Evolutionary conservation across 1,140 invertebrate species (phyloP), one percentile per base, ranked within the genome.

Genomic region (Caenorhabditis latens): DNA sequence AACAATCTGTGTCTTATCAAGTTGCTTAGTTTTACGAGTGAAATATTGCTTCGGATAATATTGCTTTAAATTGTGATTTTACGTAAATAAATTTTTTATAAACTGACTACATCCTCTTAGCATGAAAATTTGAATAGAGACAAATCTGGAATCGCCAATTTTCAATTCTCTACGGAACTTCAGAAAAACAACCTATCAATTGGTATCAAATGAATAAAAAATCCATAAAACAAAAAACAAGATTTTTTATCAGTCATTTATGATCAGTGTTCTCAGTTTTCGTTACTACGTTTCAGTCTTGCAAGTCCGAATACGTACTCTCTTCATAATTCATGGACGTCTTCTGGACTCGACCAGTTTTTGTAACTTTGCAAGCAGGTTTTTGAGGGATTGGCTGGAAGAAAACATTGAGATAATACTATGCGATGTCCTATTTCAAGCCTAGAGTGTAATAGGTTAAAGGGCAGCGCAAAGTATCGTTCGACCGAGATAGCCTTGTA

Each of bases 331-430:
- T 79, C 71, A 79, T 79, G 3, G 71, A 79, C 5, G 71, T 79
- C n/a, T n/a, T 79, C n/a, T 50, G 43, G 1, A 79, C 9, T 19
- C 71, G 43, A 3, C 71, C 71, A 6, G 43, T 79, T 43, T 79
- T 79, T n/a, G 71, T 79, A n/a, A 13, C n/a, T n/a, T 50, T 42
- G 2, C 46, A 79, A 53, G 43, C 71, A 2, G 71, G 71, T 50
- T 79, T 79, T 79, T 43, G 19, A 13, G 71, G 71, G 19, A 79
- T 79, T 79, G 71, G 71, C 71, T 79, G 71, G 8, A 79, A 79
- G 53, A 32, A 32, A 32, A 2, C 2, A 32, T 32, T 32, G 32
- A 32, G 32, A 32, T n/a, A n/a, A n/a, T n/a, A n/a, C n/a, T n/a
- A n/a, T n/a, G n/a, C n/a, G n/a, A n/a, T n/a, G n/a, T n/a, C n/a